Base-by-base conservation (phyloP, 2,113 vertebrate species). In the Equus quagga region DNA sequence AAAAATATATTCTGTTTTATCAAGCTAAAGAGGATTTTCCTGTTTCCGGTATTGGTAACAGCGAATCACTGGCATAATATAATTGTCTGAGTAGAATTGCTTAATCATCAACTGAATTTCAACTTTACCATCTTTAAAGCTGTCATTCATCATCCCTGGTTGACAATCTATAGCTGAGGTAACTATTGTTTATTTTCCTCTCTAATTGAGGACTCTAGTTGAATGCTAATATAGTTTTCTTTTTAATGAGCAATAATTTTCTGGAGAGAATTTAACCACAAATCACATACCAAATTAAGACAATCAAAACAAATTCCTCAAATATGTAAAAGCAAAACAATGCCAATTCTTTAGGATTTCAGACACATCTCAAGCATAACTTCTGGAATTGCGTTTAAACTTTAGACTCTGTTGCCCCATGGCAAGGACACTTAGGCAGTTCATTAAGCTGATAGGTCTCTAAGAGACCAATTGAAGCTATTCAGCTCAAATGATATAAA, bases 361-460 rank as follows among this genome's bases (percentile, higher is more conserved):
- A 51, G 79, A 14, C 73, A 76, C 41, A 96, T 67, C 10, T 96
- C 14, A 13, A 89, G 0, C 9, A 93, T 92, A 73, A 88, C 60
- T 78, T 94, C 28, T 89, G 0, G 54, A 97, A 96, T 87, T 80
- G 7, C 72, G 15, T 95, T 96, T 84, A 95, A 93, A 98, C 51
- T 11, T 94, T 64, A 95, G 19, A 41, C 46, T 96, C 13, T 91
- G 0, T 10, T 23, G 93, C 24, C 56, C 46, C 72, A 31, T 96
- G 80, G 78, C 64, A 98, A 97, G 64, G 60, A 94, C 1, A 93
- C 84, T 62, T 94, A 97, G 69, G 24, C 21, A 76, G 69, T 96
- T 96, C 75, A 76, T 97, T 98, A 94, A 79, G 64, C 58, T 98
- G 96, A 97, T 96, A 91, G 76, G 49, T 95, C 67, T 98, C 97